phyloP scores from a whole-genome alignment of 2,113 vertebrate genomes.

The Brachypteracias leptosomus region DNA sequence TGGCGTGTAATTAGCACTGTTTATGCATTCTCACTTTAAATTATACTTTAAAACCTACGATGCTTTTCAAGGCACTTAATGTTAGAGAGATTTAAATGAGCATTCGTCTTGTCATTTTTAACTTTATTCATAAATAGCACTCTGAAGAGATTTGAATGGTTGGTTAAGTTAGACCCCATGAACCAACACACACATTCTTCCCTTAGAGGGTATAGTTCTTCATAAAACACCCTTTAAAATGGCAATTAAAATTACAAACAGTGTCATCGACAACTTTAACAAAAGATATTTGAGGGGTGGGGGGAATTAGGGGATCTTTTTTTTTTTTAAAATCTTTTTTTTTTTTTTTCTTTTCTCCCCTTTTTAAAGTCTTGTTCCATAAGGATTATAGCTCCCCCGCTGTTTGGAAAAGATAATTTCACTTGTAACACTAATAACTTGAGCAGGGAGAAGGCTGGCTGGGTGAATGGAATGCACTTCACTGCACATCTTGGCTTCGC shows the following conservation, averaged over 20 bases:
- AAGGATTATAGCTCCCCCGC: conserved; percentile 83
- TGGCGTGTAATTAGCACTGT: conserved; percentile 59
- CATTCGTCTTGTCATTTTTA: conserved; percentile 59
- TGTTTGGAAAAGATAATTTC: conserved; percentile 85
- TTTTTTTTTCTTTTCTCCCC: background rate
- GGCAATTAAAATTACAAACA: conserved; percentile 70
- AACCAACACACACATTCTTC: background rate
- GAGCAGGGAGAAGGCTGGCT: conserved; percentile 80
- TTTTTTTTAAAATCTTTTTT: background rate
- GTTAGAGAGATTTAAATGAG: conserved; percentile 40
- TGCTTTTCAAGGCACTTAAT: conserved; percentile 47
- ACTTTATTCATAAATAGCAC: conserved; percentile 61
- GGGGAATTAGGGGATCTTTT: background rate
- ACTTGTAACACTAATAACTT: conserved; percentile 86
- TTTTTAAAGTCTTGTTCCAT: conserved; percentile 64
- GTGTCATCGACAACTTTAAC: conserved; percentile 60
- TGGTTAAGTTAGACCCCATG: conserved; percentile 47
- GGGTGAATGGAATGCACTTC: conserved; percentile 80
- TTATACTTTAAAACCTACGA: conserved; percentile 48
- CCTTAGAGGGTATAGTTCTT: conserved; percentile 58
- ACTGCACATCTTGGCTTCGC: conserved; percentile 87
- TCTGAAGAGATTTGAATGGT: conserved; percentile 55
- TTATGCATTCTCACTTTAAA: conserved; percentile 59
- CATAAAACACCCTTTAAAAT: conserved; percentile 69
- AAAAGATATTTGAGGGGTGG: conserved; percentile 55